A percentile compares a stretch with the other conserved stretches of the same genome.
These are phyloP conservation scores for Calliopum simillimum DNA, from an alignment of 2,888 invertebrate genomes.

Conservation along the genomic window DNA sequence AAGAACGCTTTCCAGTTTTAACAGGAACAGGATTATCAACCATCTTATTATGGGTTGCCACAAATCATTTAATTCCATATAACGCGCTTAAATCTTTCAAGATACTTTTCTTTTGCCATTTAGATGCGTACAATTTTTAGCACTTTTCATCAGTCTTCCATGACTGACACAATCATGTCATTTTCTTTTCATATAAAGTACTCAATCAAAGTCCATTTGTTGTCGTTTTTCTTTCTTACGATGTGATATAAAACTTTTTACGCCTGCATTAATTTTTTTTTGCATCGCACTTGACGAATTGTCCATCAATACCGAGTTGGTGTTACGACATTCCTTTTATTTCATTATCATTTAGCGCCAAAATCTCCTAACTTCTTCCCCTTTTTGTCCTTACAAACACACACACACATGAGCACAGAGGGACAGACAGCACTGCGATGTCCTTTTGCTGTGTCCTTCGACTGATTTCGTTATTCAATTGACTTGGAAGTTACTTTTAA, in stretches of 20 bases:
- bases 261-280: not conserved
- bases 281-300: constrained; percentile 31
- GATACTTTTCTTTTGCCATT: too few species aligned
- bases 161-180: constrained; percentile 3
- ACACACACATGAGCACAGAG: too few species aligned
- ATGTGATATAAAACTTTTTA: not conserved
- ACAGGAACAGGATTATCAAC: too few species aligned
- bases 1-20: too few species aligned
- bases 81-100: too few species aligned
- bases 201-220: constrained; percentile 30
- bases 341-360: constrained; percentile 5
- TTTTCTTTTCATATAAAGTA: not conserved
- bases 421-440: too few species aligned
- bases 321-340: constrained; percentile 19
- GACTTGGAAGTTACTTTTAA: constrained; percentile 6
- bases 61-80: too few species aligned
- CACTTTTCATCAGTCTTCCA: too few species aligned
- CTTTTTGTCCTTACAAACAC: too few species aligned
- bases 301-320: constrained; percentile 20
- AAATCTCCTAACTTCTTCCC: not conserved
- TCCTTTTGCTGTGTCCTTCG: not conserved
- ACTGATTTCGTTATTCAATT: constrained; percentile 24
- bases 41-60: too few species aligned
- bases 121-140: too few species aligned
- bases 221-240: constrained; percentile 2